Conservation (phyloP, 2,888 invertebrate species). For the Esperia sulphurella region DNA sequence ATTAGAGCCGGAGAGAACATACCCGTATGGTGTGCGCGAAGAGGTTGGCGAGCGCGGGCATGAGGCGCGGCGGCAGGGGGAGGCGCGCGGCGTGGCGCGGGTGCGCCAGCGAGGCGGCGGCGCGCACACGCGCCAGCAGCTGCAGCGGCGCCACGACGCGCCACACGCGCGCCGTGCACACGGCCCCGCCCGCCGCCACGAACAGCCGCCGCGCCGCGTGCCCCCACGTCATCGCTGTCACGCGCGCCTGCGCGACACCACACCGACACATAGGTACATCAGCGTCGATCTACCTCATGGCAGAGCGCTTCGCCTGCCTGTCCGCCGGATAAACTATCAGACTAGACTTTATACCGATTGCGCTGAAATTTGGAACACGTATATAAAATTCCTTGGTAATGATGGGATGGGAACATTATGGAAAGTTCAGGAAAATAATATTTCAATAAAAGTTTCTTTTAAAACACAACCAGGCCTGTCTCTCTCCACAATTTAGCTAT, state of each 20-base stretch:
- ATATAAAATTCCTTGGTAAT: no score
- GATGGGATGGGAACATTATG: no score
- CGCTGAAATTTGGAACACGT: no score
- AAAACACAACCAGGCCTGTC: no score
- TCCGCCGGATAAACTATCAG: no score
- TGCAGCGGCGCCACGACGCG: conserved; percentile 94
- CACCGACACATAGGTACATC: background rate
- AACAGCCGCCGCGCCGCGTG: conserved; percentile 98
- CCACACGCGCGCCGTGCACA: conserved; percentile 96
- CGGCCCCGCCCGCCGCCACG: conserved; percentile 88
- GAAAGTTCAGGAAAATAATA: no score
- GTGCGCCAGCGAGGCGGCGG: conserved; percentile 85
- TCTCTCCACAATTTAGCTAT: no score
- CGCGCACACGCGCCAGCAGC: conserved; percentile 90
- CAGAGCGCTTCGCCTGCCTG: conserved; percentile 6
- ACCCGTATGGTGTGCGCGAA: conserved; percentile 97
- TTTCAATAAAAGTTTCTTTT: no score
- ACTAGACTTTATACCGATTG: no score
- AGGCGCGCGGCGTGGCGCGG: conserved; percentile 87
- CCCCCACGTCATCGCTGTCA: conserved; percentile 98
- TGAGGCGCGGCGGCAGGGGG: conserved; percentile 92
- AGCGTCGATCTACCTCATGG: no score
- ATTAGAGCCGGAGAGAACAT: conserved; percentile 31
- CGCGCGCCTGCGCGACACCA: conserved; percentile 81
- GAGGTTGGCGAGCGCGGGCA: conserved; percentile 90